Evolutionary conservation across 1,140 invertebrate genomes (phyloP), one percentile per base, ranked within the genome.

Genomic region (Drosophila santomea): DNA sequence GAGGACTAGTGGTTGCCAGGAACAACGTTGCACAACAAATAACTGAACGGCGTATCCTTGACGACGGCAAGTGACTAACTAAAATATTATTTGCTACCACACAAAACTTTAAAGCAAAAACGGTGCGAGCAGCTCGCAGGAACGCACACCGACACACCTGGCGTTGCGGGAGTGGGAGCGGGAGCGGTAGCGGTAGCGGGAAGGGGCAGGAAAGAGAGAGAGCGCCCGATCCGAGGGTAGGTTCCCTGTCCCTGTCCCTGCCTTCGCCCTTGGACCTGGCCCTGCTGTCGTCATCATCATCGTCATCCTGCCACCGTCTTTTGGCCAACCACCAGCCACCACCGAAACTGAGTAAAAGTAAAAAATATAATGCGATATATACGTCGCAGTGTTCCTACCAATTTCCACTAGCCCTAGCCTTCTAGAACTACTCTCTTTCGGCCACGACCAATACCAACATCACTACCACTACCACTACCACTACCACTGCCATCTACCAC

Each of bases 31-130:
- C 67, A 85, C 76, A 88, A 88, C 84, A 88, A 88, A 88, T 72
- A 74, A 66, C 73, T 66, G 67, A 63, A 80, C 85, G 76, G 77
- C 84, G 90, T 92, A 92, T 92, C 91, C 91, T 91, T 92, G 91
- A 76, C 91, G 84, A 92, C 91, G 88, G 78, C 75, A 63, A 68
- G 74, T 91, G 91, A 91, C 90, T 92, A 92, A 92, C 91, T 91
- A 77, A 91, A 91, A 91, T 91, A 89, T 90, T 91, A 91, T 89
- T 92, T 92, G 84, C 85, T 92, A 72, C 78, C 83, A 83, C 84
- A 88, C 85, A 88, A 85, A 91, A 91, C 90, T 91, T 89, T 90
- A 83, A 89, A 89, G 75, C 79, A 83, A 82, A 69, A 58, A 35
- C 41, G n/a, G 66, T 23, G 48, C 17, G 64, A 51, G 38, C 54